These are phyloP conservation scores for Gambusia holbrooki DNA, from an alignment of 2,113 vertebrate species.

Conservation along the genomic window DNA sequence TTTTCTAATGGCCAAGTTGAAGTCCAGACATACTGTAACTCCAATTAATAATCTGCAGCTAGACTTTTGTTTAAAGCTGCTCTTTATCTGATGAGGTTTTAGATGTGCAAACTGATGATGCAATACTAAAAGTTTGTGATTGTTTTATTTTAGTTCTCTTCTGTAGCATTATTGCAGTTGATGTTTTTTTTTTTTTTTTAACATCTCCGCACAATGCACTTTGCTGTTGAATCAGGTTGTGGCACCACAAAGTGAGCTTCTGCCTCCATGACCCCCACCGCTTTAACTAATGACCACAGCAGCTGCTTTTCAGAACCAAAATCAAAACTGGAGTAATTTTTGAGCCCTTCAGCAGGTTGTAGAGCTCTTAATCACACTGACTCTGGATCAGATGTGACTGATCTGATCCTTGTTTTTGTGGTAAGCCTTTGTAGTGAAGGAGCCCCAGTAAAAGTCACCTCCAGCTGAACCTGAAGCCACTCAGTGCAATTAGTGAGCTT, in stretches of 20 bases:
- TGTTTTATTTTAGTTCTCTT: not conserved
- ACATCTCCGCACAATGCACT: too few relatives aligned
- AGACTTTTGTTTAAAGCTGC: too few relatives aligned
- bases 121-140: not conserved
- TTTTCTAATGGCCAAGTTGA: too few relatives aligned
- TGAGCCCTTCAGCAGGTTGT: conserved; percentile 49
- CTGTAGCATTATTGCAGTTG: not conserved
- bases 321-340: not conserved
- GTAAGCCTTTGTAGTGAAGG: not conserved
- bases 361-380: not conserved
- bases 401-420: not conserved
- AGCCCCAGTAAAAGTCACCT: not conserved
- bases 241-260: not conserved
- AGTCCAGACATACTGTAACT: too few relatives aligned
- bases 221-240: too few relatives aligned
- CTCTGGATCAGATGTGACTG: not conserved
- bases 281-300: not conserved
- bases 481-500: not conserved
- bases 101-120: not conserved
- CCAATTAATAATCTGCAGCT: too few relatives aligned
- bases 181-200: not conserved
- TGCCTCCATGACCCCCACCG: not conserved
- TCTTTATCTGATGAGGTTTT: too few relatives aligned
- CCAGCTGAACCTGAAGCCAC: not conserved
- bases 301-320: not conserved